Percentiles rank a stretch among this genome's conserved stretches.
These are phyloP conservation scores for Gracilinanus agilis DNA, from an alignment of 2,113 vertebrate genomes.

Conservation along the genomic window DNA sequence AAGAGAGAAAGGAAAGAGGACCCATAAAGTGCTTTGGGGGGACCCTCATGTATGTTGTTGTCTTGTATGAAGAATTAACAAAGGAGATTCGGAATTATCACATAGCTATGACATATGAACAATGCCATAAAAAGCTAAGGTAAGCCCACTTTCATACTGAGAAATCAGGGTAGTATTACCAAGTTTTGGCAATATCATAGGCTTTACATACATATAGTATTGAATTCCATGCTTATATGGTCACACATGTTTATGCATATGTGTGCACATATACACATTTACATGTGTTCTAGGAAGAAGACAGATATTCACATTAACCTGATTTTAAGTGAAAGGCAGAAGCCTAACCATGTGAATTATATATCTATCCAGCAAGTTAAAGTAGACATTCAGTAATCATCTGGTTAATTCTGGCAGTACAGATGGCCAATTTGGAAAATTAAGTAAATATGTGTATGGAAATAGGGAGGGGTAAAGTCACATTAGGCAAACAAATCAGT, in stretches of 20 bases:
- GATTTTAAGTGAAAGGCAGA: constrained; percentile 27
- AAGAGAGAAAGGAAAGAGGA: no score
- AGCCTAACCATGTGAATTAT: constrained; percentile 23
- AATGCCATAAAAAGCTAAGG: no score
- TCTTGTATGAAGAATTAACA: no score
- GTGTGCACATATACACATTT: neutral
- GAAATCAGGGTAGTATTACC: neutral
- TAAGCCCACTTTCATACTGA: neutral
- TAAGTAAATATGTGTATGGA: neutral
- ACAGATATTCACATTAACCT: constrained; percentile 31
- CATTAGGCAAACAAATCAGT: neutral
- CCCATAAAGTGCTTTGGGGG: no score
- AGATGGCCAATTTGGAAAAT: neutral
- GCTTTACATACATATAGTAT: neutral
- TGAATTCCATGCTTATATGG: neutral
- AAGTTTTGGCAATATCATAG: neutral
- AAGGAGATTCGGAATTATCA: no score
- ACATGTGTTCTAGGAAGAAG: neutral
- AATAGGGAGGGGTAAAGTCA: neutral
- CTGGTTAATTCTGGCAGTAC: constrained; percentile 17
- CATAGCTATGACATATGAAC: no score
- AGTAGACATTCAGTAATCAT: constrained; percentile 5
- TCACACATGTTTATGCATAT: neutral
- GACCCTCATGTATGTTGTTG: no score
- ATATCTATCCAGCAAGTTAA: constrained; percentile 17